Conservation (phyloP, 2,797 vertebrate species). For the Aselliscus stoliczkanus region DNA sequence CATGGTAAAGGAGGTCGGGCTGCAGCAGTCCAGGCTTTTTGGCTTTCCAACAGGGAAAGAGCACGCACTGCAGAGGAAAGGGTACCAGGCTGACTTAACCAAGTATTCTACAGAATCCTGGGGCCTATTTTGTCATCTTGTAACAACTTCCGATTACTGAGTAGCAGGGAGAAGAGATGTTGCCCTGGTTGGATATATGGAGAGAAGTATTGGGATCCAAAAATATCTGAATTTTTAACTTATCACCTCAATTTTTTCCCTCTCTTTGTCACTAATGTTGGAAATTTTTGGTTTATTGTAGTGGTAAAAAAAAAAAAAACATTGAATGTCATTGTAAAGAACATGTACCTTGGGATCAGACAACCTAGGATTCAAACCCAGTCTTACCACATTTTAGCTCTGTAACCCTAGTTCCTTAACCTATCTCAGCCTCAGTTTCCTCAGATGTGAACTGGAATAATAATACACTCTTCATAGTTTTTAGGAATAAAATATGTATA, state of each 20-base stretch:
- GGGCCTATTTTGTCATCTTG: neutral
- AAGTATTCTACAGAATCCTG: neutral
- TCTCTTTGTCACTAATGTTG: neutral
- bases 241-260: neutral
- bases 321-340: neutral
- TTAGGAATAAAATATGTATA: neutral
- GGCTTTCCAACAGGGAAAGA: neutral
- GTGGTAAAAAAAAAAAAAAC: neutral
- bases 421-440: neutral
- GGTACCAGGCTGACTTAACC: neutral
- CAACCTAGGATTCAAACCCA: neutral
- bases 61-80: neutral
- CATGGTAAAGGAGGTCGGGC: neutral
- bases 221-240: neutral
- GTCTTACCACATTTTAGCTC: neutral
- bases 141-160: neutral
- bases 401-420: neutral
- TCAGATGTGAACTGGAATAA: neutral
- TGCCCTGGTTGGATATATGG: neutral
- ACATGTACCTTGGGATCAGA: neutral
- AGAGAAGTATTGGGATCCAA: neutral
- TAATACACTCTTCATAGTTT: neutral
- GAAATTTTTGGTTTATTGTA: slow-evolving; percentile 6
- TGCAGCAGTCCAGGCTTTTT: neutral
- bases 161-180: neutral